Evolutionary conservation across 2,888 invertebrate genomes (phyloP), one percentile per base, ranked within the genome.

Genomic region (Stenurella melanura): DNA sequence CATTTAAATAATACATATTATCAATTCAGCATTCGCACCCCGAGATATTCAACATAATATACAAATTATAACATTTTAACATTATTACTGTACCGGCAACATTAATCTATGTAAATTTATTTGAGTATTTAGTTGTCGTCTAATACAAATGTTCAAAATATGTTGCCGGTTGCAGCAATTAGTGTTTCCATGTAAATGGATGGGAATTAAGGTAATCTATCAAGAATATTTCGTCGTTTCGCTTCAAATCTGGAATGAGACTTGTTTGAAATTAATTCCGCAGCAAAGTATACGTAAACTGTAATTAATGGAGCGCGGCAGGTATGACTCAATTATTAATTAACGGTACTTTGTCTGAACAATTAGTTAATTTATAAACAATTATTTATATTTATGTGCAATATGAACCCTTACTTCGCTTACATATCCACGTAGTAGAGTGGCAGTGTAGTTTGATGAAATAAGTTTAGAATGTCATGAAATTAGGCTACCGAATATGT

Each of bases 131-230:
- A 56, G 57, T 50, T 69, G 34, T 57, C 72, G 73, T 77, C 66
- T 57, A 75, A 73, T 75, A 77, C 73, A 76, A 77, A 74, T 67
- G 72, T 73, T 63, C 68, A 74, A 77, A 77, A 75, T 74, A 72
- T 73, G 78, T 74, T 77, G 72, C 74, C 72, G 74, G 79, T 73
- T 75, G 63, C 64, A 73, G 75, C 71, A 78, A 78, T 76, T 78
- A 78, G 78, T 78, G 72, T 76, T 76, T 78, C 66, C 42, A 67
- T 72, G 76, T 76, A 78, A 78, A 78, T 78, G 76, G 74, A 74
- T 66, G 69, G 70, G 61, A 73, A 73, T 76, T 74, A 71, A 74
- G 63, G 76, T 72, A 78, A 78, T 78, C 78, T 78, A 76, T 78
- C 78, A 78, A 74, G 71, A 74, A 66, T 56, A 72, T 74, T 74